Percentiles rank a stretch among this genome's conserved stretches.
phyloP scores from a whole-genome alignment of 2,888 invertebrate species.

The Tiliacea citrago region DNA sequence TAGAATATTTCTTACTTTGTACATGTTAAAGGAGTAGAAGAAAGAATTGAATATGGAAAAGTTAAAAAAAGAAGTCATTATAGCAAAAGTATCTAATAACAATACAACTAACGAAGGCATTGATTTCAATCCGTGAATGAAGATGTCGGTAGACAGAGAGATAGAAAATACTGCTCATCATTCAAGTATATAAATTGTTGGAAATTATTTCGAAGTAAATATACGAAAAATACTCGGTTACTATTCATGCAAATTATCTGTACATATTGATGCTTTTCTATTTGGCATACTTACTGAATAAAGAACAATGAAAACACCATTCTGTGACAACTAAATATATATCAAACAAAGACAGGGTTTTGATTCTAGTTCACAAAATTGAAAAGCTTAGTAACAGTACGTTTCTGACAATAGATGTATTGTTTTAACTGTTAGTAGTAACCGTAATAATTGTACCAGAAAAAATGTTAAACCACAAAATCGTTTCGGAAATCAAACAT shows the following conservation, averaged over 20 bases:
- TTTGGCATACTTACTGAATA: conserved; percentile 8
- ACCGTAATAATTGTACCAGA: conserved; percentile 47
- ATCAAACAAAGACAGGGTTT: conserved; percentile 40
- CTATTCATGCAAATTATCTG: background rate
- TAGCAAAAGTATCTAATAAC: background rate
- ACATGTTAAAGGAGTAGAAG: background rate
- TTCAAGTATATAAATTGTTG: background rate
- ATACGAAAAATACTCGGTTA: background rate
- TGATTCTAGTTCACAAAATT: conserved; percentile 30
- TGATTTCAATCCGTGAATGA: background rate
- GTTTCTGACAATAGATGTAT: conserved; percentile 50
- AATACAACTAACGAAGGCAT: background rate
- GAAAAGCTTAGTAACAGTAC: conserved; percentile 45
- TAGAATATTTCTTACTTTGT: conserved; percentile 7
- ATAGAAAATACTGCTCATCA: background rate
- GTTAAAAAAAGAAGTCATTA: background rate
- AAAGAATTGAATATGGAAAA: background rate
- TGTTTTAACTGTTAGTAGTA: conserved; percentile 35
- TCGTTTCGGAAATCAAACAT: conserved; percentile 8
- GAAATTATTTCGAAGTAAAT: background rate
- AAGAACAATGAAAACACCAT: conserved; percentile 3
- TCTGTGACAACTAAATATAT: conserved; percentile 16
- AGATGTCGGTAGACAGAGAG: background rate
- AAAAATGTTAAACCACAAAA: conserved; percentile 7
- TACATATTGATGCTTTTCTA: background rate